Percentiles rank a stretch among this genome's conserved stretches.
These are phyloP conservation scores for Cantharis nigra DNA, from an alignment of 2,888 invertebrate species.

Conservation along the genomic window DNA sequence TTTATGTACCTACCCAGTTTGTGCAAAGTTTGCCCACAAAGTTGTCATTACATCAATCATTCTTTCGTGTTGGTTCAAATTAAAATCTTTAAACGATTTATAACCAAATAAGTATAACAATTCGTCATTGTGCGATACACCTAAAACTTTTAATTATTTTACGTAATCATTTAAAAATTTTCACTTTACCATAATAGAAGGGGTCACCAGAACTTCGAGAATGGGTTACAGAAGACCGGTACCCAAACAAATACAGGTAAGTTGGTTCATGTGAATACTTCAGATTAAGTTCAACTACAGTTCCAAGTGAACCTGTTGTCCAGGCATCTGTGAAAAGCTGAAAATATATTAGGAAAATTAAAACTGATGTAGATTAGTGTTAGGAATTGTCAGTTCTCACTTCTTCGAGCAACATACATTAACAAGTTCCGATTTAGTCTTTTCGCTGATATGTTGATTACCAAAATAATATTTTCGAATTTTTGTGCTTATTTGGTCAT, in stretches of 20 bases:
- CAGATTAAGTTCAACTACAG: slow-evolving; percentile 62
- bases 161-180: background rate
- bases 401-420: slow-evolving; percentile 46
- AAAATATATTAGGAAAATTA: slow-evolving; percentile 29
- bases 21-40: slow-evolving; percentile 79
- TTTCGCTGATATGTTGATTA: slow-evolving; percentile 47
- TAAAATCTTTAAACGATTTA: slow-evolving; percentile 62
- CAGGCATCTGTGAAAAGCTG: slow-evolving; percentile 76
- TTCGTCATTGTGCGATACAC: slow-evolving; percentile 83
- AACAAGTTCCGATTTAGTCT: slow-evolving; percentile 47
- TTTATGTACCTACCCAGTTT: slow-evolving; percentile 60
- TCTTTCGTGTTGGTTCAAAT: slow-evolving; percentile 60
- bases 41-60: slow-evolving; percentile 66
- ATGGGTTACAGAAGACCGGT: slow-evolving; percentile 65
- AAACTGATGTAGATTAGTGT: background rate
- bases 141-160: slow-evolving; percentile 48
- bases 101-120: slow-evolving; percentile 75
- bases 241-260: slow-evolving; percentile 70
- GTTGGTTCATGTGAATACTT: slow-evolving; percentile 61
- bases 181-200: slow-evolving; percentile 65
- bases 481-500: slow-evolving; percentile 43
- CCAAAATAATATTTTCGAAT: slow-evolving; percentile 58
- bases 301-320: slow-evolving; percentile 67
- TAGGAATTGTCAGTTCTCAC: too few relatives aligned
- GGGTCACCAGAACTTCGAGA: slow-evolving; percentile 42